Base-by-base conservation (phyloP, 1,140 invertebrate genomes). In the Drosophila navojoa region DNA sequence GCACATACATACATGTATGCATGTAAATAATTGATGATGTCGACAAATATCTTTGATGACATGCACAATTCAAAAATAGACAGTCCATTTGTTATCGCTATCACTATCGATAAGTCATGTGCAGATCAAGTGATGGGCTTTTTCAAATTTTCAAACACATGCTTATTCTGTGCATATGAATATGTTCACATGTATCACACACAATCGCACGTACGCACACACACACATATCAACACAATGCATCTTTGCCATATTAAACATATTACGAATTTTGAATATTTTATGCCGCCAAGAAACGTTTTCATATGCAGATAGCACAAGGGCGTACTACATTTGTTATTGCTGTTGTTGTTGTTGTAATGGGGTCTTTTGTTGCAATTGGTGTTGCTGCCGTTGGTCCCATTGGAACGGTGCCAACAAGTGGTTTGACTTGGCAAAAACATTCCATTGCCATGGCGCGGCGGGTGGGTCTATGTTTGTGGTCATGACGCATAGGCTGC, bases 361-460 rank as follows among this genome's bases (percentile, higher is more conserved):
- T 59, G 63, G 71, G 38, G 40, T 57, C 19, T 35, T 47, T 38
- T 67, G 64, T 29, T 58, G 53, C 54, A 42, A 47, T 45, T 47
- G 45, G 27, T 55, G 25, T 5, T 27, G 44, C 19, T 50, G 25
- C 13, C 42, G 6, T 55, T n/a, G 52, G 27, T 79, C 64, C 62
- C 60, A 68, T 86, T 86, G 82, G 82, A 82, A 53, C 62, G 15
- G 38, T 82, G 82, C 82, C 82, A 86, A 86, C 82, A 86, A 86
- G 82, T 86, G 82, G 82, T 86, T 85, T 63, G 60, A 64, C 67
- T 81, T 66, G 67, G 79, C 63, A 50, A 76, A 72, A 54, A 67
- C 79, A 79, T 79, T 84, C 64, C 73, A 70, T 71, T 76, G 57
- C 73, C 60, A 44, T 38, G 53, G 22, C 76, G 50, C 45, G 60